Evolutionary conservation across 2,113 vertebrate species (phyloP).

Genomic region (Dasypus novemcinctus): DNA sequence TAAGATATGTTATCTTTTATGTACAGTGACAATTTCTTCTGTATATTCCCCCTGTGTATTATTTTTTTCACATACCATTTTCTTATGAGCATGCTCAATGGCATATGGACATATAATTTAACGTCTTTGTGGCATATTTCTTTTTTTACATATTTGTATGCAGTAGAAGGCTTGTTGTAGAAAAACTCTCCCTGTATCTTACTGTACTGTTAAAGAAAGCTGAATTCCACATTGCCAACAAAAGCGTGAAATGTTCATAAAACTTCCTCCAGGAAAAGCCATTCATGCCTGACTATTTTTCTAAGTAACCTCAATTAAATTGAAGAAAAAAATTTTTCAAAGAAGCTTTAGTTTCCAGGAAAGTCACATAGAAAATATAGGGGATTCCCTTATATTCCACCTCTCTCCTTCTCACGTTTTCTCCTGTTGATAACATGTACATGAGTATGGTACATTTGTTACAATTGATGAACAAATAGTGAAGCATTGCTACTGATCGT

Average conservation of each 20-base stretch:
- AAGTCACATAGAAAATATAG: too few species aligned
- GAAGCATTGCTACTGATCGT: too few species aligned
- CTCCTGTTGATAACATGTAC: too few species aligned
- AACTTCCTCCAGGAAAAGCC: conserved; percentile 85
- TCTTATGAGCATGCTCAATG: conserved; percentile 83
- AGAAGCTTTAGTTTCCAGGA: too few species aligned
- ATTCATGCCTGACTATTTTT: conserved; percentile 90
- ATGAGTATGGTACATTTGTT: too few species aligned
- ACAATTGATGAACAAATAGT: too few species aligned
- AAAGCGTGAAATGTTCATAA: conserved; percentile 82
- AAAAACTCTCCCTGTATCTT: conserved; percentile 81
- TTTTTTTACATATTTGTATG: conserved; percentile 82
- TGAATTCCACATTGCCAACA: conserved; percentile 83
- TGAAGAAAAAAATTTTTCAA: conserved; percentile 81
- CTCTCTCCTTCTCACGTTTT: too few species aligned
- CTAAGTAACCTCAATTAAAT: conserved; percentile 90
- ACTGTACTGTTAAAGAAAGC: conserved; percentile 80
- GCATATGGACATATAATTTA: conserved; percentile 78
- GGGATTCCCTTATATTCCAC: too few species aligned
- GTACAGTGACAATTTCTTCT: too few species aligned
- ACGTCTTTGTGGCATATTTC: conserved; percentile 79
- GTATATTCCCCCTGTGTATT: too few species aligned
- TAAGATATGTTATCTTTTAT: too few species aligned
- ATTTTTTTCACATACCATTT: conserved; percentile 81
- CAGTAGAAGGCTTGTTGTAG: conserved; percentile 83